phyloP scores from a whole-genome alignment of 1,140 invertebrate species.

The Metaphire vulgaris region DNA sequence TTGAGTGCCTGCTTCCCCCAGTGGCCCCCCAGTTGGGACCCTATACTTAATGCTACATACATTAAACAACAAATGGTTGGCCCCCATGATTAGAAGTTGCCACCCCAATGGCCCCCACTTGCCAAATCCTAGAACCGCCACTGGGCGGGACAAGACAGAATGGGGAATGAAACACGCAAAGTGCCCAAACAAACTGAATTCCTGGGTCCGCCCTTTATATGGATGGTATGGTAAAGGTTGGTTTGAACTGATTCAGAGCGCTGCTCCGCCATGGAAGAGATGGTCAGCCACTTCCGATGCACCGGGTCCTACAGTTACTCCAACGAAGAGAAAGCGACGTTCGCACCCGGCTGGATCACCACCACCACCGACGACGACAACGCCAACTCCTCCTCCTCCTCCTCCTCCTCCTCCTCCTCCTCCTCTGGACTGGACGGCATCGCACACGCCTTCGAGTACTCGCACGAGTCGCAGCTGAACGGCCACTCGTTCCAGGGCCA shows the following conservation, averaged over 20 bases:
- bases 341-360: neutral
- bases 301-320: neutral
- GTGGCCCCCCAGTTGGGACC: too few relatives aligned
- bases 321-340: neutral
- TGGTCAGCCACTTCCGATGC: neutral
- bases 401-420: neutral
- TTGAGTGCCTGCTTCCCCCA: too few relatives aligned
- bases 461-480: constrained; percentile 43
- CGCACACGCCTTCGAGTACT: neutral
- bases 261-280: neutral
- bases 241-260: neutral
- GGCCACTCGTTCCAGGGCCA: constrained; percentile 53
- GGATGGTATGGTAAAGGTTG: too few relatives aligned
- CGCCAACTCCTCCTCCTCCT: neutral
- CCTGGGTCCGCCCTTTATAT: too few relatives aligned
- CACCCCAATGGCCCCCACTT: too few relatives aligned
- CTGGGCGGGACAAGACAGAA: too few relatives aligned
- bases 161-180: too few relatives aligned
- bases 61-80: too few relatives aligned
- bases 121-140: too few relatives aligned
- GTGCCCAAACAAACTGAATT: too few relatives aligned
- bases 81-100: too few relatives aligned
- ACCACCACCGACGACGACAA: neutral
- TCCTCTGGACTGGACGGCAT: neutral
- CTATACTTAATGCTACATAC: too few relatives aligned